Base-by-base conservation (phyloP, 92 coral and sea anemone genomes). In the Bergia sp. region DNA sequence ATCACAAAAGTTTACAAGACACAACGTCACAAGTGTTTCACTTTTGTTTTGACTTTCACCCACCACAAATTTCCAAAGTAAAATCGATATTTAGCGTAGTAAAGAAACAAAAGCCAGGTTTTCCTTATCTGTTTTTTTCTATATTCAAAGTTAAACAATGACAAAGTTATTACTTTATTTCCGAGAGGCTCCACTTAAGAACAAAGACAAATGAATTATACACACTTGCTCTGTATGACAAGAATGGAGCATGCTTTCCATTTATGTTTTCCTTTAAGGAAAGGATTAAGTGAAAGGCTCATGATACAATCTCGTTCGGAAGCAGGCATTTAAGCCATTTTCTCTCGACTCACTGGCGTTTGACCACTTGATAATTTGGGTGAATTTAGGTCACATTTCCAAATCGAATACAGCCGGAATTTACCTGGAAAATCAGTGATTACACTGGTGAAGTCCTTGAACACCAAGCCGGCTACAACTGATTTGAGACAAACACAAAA, bases 171-270 rank as follows among this genome's bases (percentile, higher is more conserved):
- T 29, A 8, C 36, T 15, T n/a, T 43, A 74, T 37, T 84, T 45
- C 87, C 78, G 87, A 47, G 87, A 67, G 87, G 58, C 5, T 37
- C 42, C 21, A 16, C 12, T 61, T 66, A 75, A 69, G 41, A 57
- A 47, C 40, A 50, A 79, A 12, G 69, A 29, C 69, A 61, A 78
- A 21, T 41, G 11, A 13, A 29, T 1, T 5, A n/a, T 3, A n/a
- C 10, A 18, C 78, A 67, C 53, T 67, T 67, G 65, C 4, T 4
- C 45, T 76, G 53, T 76, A 41, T 76, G 50, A 76, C 50, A 12
- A 39, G 37, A 41, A 42, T 76, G 45, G 7, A 73, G 8, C 77
- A 23, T 6, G 41, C 64, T 82, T 65, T 82, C 37, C 86, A 41
- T 21, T 82, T 21, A 13, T 12, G 16, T 43, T 65, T 29, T 61